Conservation (phyloP, 1,140 invertebrate genomes). For the Meteorus sp. region DNA sequence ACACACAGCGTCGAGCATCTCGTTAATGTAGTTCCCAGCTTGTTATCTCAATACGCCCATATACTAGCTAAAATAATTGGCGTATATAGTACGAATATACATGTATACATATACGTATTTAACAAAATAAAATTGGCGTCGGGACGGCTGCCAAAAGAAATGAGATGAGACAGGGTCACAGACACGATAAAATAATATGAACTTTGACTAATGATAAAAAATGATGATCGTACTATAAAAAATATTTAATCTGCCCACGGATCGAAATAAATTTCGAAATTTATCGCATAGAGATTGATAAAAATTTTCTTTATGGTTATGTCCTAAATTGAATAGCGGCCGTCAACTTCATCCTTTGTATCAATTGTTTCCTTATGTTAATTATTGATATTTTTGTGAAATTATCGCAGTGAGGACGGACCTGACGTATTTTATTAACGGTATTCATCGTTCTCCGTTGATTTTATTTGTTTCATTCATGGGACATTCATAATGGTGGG, state of each 20-base stretch:
- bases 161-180: neutral
- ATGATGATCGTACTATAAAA: too few relatives aligned
- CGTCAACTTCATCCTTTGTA: constrained; percentile 27
- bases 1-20: constrained; percentile 29
- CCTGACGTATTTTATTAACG: neutral
- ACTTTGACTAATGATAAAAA: too few relatives aligned
- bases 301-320: neutral
- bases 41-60: constrained; percentile 28
- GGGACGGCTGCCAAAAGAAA: too few relatives aligned
- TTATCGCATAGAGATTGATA: too few relatives aligned
- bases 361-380: neutral
- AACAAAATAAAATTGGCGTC: constrained; percentile 9
- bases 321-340: constrained; percentile 1
- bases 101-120: neutral
- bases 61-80: constrained; percentile 36
- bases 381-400: neutral
- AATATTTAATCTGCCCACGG: constrained; percentile 19
- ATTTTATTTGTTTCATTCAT: too few relatives aligned
- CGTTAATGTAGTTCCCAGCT: constrained; percentile 37
- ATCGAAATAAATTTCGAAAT: too few relatives aligned
- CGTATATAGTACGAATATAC: too few relatives aligned
- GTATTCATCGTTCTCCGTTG: too few relatives aligned
- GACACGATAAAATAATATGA: too few relatives aligned
- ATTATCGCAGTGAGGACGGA: constrained; percentile 1
- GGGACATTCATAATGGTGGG: neutral